A percentile compares a stretch with the other conserved stretches of the same genome.
Conservation (phyloP, 2,113 vertebrate species). For the Leptobrachium ailaonicum region DNA sequence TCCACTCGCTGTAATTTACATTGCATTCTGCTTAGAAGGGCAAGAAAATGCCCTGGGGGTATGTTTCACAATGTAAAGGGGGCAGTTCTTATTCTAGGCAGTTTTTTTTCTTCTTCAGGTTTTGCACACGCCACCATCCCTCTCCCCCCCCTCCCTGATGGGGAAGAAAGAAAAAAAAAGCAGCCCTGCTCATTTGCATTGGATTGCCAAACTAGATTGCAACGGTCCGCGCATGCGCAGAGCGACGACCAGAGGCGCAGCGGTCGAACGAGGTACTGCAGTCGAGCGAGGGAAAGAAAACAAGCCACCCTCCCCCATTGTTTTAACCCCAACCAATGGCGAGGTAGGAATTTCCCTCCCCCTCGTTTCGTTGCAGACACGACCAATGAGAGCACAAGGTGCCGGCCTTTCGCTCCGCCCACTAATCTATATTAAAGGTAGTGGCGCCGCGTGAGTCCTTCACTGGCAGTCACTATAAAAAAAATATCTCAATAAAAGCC, state of each 20-base stretch:
- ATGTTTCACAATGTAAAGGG: constrained; percentile 27
- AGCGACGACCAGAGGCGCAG: background rate
- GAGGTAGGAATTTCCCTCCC: background rate
- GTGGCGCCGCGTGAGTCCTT: constrained; percentile 49
- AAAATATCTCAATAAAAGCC: constrained; percentile 30
- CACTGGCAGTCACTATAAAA: constrained; percentile 47
- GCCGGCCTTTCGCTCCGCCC: constrained; percentile 34
- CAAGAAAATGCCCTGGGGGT: constrained; percentile 41
- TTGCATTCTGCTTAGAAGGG: constrained; percentile 10
- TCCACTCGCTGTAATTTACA: background rate
- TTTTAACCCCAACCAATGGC: constrained; percentile 21
- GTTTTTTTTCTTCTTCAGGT: constrained; percentile 9
- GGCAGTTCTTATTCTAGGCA: constrained; percentile 16
- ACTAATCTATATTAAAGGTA: constrained; percentile 47
- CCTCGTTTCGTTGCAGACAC: constrained; percentile 4
- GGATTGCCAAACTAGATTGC: constrained; percentile 41
- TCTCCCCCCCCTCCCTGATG: background rate
- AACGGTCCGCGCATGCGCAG: constrained; percentile 8
- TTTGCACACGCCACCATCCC: constrained; percentile 44
- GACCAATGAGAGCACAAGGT: constrained; percentile 10
- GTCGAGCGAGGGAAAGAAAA: constrained; percentile 15
- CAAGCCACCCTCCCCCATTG: constrained; percentile 45
- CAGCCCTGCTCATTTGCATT: constrained; percentile 37
- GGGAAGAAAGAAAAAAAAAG: background rate
- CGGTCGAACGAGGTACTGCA: constrained; percentile 22